A percentile compares a stretch with the other conserved stretches of the same genome.
Conservation (phyloP, 2,113 vertebrate species). For the Antechinus flavipes region DNA sequence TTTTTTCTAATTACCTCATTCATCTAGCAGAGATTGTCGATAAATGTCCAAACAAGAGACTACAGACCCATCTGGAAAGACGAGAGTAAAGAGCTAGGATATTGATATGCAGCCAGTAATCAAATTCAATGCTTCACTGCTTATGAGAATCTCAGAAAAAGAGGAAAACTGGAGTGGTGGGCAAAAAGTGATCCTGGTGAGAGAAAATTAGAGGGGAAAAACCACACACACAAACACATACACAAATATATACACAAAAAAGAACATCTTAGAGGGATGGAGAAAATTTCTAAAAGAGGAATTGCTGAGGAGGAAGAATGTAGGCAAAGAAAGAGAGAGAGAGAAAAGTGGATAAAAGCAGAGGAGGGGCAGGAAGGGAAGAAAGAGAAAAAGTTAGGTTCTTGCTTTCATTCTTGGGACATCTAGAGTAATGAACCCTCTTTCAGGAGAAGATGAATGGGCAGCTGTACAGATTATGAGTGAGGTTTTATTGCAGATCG, state of each 20-base stretch:
- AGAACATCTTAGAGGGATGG: not conserved
- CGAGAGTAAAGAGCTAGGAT: conserved; percentile 6
- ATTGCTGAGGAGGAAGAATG: not conserved
- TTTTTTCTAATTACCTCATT: conserved; percentile 53
- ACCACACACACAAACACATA: too few species aligned
- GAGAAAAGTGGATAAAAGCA: conserved; percentile 50
- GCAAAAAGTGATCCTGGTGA: not conserved
- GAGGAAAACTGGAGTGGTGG: not conserved
- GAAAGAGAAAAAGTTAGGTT: conserved; percentile 74
- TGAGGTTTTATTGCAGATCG: conserved; percentile 89
- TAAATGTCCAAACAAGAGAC: conserved; percentile 29
- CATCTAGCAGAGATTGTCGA: conserved; percentile 41
- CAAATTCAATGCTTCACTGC: not conserved
- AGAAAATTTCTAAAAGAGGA: not conserved
- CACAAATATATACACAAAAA: not conserved
- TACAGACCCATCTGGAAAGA: conserved; percentile 51
- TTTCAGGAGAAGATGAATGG: conserved; percentile 86
- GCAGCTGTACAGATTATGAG: conserved; percentile 87
- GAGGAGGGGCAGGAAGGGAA: conserved; percentile 51
- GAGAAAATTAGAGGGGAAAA: conserved; percentile 7
- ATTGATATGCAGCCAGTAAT: not conserved
- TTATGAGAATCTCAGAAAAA: not conserved
- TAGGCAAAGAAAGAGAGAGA: not conserved
- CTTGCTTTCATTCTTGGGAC: conserved; percentile 84
- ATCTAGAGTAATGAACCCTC: conserved; percentile 84